Evolutionary conservation across 2,888 invertebrate genomes (phyloP), one percentile per base, ranked within the genome.

Genomic region (Girardia tigrina): DNA sequence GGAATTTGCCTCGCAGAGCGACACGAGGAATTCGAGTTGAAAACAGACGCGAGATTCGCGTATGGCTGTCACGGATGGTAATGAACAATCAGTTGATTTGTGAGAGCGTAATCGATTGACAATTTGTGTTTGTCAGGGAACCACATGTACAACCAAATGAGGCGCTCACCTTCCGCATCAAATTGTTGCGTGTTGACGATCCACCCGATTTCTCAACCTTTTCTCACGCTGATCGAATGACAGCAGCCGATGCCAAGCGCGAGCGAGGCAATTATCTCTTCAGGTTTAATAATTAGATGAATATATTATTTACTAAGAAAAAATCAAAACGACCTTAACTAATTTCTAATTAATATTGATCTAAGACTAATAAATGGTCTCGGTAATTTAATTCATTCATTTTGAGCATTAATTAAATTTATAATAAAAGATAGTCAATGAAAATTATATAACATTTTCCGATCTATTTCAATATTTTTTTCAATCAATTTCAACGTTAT

Each of bases 21-120:
- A 29, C 73, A 72, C 16, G 73, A 72, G n/a, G 73, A 72, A 36
- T 72, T 72, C 23, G 73, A 72, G 23, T 26, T 72, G 12, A 72
- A 29, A 8, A 72, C 73, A 1, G 73, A 72, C 16, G 36, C 29
- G 2, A 29, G 73, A 29, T 72, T 72, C 36, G 73, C 73, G 1
- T 72, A 72, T 26, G 73, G 73, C 16, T n/a, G 14, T n/a, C 23
- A 26, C 16, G 73, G 73, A 72, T 29, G 73, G 73, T 72, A 72
- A 72, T 6, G 6, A 28, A 6, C n/a, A n/a, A 36, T 36, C 36
- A 12, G 8, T 36, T 36, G 36, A 36, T 36, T 36, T 36, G 8
- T 36, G 36, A 36, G 12, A 36, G 16, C 8, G 16, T 36, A 36
- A 36, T n/a, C n/a, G n/a, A n/a, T n/a, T n/a, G n/a, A n/a, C n/a